A percentile compares a stretch with the other conserved stretches of the same genome.
Conservation (phyloP, 1,140 invertebrate species). For the Calliopsis andreniformis region DNA sequence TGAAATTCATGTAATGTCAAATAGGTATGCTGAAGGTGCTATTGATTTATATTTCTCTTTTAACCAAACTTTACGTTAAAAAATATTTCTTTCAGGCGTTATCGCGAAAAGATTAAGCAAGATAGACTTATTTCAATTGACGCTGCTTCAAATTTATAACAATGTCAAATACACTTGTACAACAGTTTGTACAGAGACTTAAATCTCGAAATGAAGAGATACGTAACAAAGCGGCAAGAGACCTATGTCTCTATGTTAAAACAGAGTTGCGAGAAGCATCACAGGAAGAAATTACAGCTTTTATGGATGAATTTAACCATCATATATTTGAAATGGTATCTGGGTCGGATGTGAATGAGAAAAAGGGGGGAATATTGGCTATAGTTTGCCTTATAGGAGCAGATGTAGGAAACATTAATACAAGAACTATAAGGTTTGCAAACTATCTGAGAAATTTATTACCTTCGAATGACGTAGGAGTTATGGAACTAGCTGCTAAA, state of each 20-base stretch:
- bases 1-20: slow-evolving; percentile 40
- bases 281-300: slow-evolving; percentile 93
- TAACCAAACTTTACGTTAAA: neutral
- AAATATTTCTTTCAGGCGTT: neutral
- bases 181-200: slow-evolving; percentile 91
- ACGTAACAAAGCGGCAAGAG: slow-evolving; percentile 91
- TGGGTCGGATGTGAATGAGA: slow-evolving; percentile 94
- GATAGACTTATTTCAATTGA: slow-evolving; percentile 1
- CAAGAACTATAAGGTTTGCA: slow-evolving; percentile 94
- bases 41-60: neutral
- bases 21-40: slow-evolving; percentile 13
- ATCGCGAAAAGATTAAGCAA: neutral
- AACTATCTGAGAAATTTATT: slow-evolving; percentile 95
- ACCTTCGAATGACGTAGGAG: slow-evolving; percentile 93
- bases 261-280: slow-evolving; percentile 95
- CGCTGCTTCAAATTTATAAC: slow-evolving; percentile 18
- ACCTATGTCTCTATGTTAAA: slow-evolving; percentile 94
- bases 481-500: slow-evolving; percentile 98
- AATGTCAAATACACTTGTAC: slow-evolving; percentile 85
- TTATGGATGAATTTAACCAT: slow-evolving; percentile 97
- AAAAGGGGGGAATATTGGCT: slow-evolving; percentile 96
- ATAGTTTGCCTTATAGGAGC: slow-evolving; percentile 96
- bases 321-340: slow-evolving; percentile 98
- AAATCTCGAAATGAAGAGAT: slow-evolving; percentile 94
- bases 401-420: slow-evolving; percentile 95